Base-by-base conservation (phyloP, 2,888 invertebrate genomes). In the Trachelus troglodyta region DNA sequence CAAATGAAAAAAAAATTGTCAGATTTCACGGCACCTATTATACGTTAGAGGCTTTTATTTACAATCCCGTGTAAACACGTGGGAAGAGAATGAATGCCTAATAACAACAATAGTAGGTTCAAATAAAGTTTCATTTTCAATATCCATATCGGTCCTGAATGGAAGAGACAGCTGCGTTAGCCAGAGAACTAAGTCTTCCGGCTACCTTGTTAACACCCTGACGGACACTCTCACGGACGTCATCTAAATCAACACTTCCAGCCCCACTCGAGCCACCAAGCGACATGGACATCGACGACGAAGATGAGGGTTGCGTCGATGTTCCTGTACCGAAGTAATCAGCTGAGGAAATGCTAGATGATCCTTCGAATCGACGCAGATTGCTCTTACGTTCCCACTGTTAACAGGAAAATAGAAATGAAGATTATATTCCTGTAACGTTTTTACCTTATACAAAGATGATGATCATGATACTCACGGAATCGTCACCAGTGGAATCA, bases 201-300 rank as follows among this genome's bases (percentile, higher is more conserved):
- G 99, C 99, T 82, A 99, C 99, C 93, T 97, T 97, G 83, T 98
- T 98, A 78, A 99, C 99, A 80, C 99, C 99, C 89, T 98, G 97
- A 87, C 97, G 96, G 68, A 99, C 98, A 83, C 98, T 98, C 92
- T 99, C 99, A 91, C 97, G 97, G 69, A 99, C 98, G 89, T 99
- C 99, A 84, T 98, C 97, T 81, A 99, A 94, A 92, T 99, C 99
- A 0, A 91, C 89, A 73, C 88, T 88, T 33, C 87, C 86, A 75
- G 78, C 69, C 34, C 86, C 86, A 79, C 87, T 83, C 35, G 88
- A 88, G 34, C 88, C 83, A 4, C 85, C 81, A 75, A 86, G 83
- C 80, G 85, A 88, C 85, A 89, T 87, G 37, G 90, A 89, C 35
- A 90, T 79, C 35, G 90, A 87, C 37, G 90, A 87, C n/a, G 88